Percentiles rank a stretch among this genome's conserved stretches.
These are phyloP conservation scores for Bambusicola thoracicus DNA, from an alignment of 2,113 vertebrate genomes.

Conservation along the genomic window DNA sequence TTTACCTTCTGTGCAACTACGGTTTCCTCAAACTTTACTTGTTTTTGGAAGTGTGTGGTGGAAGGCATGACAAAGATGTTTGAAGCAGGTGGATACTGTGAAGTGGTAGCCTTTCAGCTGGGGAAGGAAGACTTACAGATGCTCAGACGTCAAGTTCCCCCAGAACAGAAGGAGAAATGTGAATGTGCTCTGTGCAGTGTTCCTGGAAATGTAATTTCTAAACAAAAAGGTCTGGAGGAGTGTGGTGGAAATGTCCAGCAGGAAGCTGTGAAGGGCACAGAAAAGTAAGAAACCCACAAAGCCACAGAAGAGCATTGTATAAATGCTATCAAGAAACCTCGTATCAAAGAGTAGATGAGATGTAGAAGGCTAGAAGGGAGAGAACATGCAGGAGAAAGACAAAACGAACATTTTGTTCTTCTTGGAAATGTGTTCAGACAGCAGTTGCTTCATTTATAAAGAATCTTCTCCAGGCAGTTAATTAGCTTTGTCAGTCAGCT, in stretches of 20 bases:
- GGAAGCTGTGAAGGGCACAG: neutral
- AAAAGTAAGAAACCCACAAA: neutral
- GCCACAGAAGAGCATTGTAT: neutral
- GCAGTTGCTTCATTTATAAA: constrained; percentile 63
- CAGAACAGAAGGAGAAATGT: neutral
- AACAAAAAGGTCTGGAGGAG: neutral
- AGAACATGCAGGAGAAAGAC: neutral
- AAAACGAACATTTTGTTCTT: constrained; percentile 46
- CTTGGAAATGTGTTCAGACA: constrained; percentile 62
- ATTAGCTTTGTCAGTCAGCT: constrained; percentile 77
- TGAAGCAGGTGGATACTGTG: neutral
- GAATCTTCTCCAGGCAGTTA: constrained; percentile 69
- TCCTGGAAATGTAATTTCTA: neutral
- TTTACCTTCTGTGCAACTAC: neutral
- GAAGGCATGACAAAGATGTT: neutral
- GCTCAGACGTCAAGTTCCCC: neutral
- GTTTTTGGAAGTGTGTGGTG: neutral
- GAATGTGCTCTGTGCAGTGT: neutral
- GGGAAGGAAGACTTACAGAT: neutral
- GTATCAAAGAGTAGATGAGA: neutral
- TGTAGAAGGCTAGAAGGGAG: neutral
- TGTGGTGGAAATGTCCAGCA: neutral
- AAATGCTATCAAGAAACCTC: neutral
- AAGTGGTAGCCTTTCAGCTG: neutral
- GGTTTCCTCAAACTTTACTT: neutral